These are phyloP conservation scores for Julus scanicus DNA, from an alignment of 2,888 invertebrate genomes.

Conservation along the genomic window DNA sequence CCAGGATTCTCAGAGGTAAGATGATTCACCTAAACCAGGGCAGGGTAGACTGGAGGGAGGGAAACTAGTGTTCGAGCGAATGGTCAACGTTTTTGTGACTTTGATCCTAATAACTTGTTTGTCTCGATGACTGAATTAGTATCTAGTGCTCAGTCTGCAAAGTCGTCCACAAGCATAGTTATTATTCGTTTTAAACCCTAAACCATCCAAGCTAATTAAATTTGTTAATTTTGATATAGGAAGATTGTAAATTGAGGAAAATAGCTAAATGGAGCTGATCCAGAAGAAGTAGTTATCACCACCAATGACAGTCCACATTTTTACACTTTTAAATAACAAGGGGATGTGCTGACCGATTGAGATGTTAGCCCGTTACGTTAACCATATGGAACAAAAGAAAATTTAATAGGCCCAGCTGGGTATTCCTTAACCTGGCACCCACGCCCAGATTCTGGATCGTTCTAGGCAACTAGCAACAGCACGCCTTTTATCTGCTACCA, in stretches of 20 bases:
- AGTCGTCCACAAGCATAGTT: conserved; percentile 31
- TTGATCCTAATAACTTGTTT: conserved; percentile 29
- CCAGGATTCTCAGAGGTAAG: conserved; percentile 42
- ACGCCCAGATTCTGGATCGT: background rate
- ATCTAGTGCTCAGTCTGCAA: background rate
- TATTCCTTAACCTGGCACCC: background rate
- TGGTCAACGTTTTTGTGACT: background rate
- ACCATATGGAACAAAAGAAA: conserved; percentile 23
- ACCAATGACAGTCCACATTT: conserved; percentile 49
- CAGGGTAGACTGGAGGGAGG: background rate
- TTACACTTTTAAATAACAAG: conserved; percentile 41
- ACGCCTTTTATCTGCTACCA: conserved; percentile 48
- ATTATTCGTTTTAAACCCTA: background rate
- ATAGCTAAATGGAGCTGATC: conserved; percentile 48
- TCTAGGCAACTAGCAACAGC: conserved; percentile 46
- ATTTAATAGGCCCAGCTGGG: conserved; percentile 46
- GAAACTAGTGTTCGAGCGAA: background rate
- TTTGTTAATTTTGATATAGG: conserved; percentile 57
- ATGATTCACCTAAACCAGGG: background rate
- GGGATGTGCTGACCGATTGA: background rate
- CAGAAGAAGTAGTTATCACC: conserved; percentile 28
- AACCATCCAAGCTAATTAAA: conserved; percentile 53
- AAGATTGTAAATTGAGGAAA: conserved; percentile 49
- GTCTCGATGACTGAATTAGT: conserved; percentile 13
- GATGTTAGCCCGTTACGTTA: background rate